Percentiles rank a stretch among this genome's conserved stretches.
Conservation (phyloP, 37 sponge, comb jelly and placozoan species). For the Spongilla lacustris region DNA sequence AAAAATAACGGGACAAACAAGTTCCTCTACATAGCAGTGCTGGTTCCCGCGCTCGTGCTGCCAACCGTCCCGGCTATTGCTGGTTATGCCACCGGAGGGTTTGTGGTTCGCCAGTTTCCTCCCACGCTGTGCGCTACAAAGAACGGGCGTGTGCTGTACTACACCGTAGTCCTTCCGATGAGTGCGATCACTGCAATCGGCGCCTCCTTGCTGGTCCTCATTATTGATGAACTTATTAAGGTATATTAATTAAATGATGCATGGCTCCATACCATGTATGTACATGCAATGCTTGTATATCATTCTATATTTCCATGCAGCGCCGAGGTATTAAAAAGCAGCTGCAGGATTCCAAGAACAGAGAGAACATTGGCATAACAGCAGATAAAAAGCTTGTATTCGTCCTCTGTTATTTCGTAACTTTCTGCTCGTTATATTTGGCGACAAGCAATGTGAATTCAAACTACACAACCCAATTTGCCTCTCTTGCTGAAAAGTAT, state of each 20-base stretch:
- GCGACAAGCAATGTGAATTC: background rate
- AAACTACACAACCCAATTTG: background rate
- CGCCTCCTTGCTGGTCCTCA: background rate
- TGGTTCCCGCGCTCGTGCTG: background rate
- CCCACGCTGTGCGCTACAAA: background rate
- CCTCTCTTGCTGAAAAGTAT: background rate
- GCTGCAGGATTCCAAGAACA: background rate
- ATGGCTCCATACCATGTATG: too few relatives aligned
- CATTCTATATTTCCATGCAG: too few relatives aligned
- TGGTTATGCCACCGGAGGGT: background rate
- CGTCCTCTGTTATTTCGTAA: background rate
- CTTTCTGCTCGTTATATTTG: background rate
- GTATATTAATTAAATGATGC: background rate
- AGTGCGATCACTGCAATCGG: background rate
- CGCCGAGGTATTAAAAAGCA: background rate
- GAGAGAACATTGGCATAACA: background rate
- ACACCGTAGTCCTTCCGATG: constrained; percentile 3
- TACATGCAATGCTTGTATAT: too few relatives aligned
- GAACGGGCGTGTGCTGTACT: constrained; percentile 2
- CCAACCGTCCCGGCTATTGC: background rate
- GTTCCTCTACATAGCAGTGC: background rate
- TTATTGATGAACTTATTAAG: background rate
- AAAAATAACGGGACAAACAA: background rate
- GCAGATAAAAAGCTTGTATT: constrained; percentile 18
- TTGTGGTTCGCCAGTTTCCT: constrained; percentile 4